Percentiles rank a stretch among this genome's conserved stretches.
These are phyloP conservation scores for Bovichtus diacanthus DNA, from an alignment of 2,797 vertebrate species.

Conservation along the genomic window DNA sequence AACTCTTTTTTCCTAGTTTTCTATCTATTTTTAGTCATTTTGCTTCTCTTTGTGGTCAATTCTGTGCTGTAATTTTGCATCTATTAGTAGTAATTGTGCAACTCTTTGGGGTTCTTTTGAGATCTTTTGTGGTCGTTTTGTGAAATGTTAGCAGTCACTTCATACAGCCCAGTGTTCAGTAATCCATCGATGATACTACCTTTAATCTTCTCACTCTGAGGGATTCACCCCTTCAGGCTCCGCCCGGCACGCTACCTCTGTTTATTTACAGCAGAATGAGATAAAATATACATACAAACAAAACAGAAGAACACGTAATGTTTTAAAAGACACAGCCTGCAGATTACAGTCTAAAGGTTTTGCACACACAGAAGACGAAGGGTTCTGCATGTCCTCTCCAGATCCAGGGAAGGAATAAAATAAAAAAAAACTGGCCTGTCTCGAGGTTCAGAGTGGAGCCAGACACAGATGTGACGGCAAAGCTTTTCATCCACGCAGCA, in stretches of 20 bases:
- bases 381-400: slow-evolving; percentile 23
- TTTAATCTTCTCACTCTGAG: neutral
- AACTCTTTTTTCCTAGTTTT: too few species aligned
- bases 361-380: slow-evolving; percentile 16
- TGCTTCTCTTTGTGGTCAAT: rapidly evolving
- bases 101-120: neutral
- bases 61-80: neutral
- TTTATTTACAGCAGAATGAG: neutral
- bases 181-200: neutral
- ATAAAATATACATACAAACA: neutral
- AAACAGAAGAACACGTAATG: neutral
- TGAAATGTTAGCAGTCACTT: neutral
- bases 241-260: neutral
- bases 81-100: neutral
- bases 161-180: neutral
- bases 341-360: neutral
- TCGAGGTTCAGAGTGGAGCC: slow-evolving; percentile 4
- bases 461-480: slow-evolving; percentile 18
- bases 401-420: slow-evolving; percentile 57
- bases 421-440: slow-evolving; percentile 18
- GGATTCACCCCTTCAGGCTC: neutral
- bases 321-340: neutral
- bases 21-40: neutral
- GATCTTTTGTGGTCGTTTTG: neutral
- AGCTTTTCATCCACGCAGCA: slow-evolving; percentile 26